Percentiles rank a stretch among this genome's conserved stretches.
Evolutionary conservation across 1,140 invertebrate species (phyloP).

Genomic region (Trialeurodes vaporariorum): DNA sequence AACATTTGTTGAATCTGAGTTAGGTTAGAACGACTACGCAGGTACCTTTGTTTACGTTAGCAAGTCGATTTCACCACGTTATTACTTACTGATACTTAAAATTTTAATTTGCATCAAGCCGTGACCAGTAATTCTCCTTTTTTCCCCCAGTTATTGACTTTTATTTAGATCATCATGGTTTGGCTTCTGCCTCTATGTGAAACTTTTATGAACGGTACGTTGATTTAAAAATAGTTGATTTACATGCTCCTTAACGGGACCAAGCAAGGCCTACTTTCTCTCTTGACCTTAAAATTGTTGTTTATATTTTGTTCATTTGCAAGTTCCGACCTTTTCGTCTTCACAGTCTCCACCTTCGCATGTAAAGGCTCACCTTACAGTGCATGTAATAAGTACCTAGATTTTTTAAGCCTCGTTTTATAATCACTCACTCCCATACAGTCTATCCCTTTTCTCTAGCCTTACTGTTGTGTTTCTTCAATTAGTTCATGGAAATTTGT

Average conservation of each 20-base stretch:
- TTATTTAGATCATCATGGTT: neutral
- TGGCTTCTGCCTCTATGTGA: neutral
- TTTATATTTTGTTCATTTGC: neutral
- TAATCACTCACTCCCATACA: neutral
- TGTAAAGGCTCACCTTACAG: neutral
- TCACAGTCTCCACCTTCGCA: no score
- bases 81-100: neutral
- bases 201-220: neutral
- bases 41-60: slow-evolving; percentile 1
- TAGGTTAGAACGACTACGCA: no score
- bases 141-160: neutral
- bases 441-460: no score
- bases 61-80: neutral
- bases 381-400: neutral
- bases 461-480: no score
- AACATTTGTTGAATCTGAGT: no score
- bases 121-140: neutral
- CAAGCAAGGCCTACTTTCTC: neutral
- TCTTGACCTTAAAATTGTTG: neutral
- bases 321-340: no score
- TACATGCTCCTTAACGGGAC: neutral
- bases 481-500: no score
- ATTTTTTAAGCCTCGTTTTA: neutral
- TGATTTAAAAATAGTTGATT: neutral
- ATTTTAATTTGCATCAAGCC: neutral